These are phyloP conservation scores for Branchinecta sandiegonensis DNA, from an alignment of 2,888 invertebrate genomes.

Conservation along the genomic window DNA sequence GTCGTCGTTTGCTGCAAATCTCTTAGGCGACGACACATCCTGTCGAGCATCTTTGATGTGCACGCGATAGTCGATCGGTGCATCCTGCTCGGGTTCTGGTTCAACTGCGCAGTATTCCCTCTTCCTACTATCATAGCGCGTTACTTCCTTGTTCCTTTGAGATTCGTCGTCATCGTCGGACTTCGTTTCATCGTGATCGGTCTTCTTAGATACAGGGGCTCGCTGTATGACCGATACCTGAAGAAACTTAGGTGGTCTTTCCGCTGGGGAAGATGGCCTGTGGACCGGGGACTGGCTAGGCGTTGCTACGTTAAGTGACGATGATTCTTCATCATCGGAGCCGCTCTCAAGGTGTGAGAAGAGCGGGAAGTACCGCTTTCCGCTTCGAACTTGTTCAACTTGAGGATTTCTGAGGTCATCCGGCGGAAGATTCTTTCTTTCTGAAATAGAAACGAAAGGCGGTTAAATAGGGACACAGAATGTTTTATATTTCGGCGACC, in stretches of 20 bases:
- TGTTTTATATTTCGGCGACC: too few species aligned
- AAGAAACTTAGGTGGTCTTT: constrained; percentile 29
- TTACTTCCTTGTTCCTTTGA: constrained; percentile 8
- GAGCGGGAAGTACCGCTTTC: constrained; percentile 22
- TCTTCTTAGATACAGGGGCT: constrained; percentile 42
- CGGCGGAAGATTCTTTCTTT: constrained; percentile 2
- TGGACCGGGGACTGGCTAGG: not conserved
- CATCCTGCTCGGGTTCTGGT: constrained; percentile 53
- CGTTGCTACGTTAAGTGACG: not conserved
- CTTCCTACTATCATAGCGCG: not conserved
- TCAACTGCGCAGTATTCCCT: constrained; percentile 18
- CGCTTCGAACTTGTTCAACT: constrained; percentile 16
- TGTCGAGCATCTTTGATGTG: constrained; percentile 26
- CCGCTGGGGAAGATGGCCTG: not conserved
- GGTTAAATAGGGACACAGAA: too few species aligned
- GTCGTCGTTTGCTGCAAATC: constrained; percentile 25
- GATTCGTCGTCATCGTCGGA: constrained; percentile 8
- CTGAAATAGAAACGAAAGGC: not conserved
- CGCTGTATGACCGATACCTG: constrained; percentile 64
- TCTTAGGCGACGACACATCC: constrained; percentile 27
- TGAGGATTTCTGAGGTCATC: constrained; percentile 5
- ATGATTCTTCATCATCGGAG: constrained; percentile 17
- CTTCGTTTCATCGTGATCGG: constrained; percentile 33
- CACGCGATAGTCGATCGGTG: constrained; percentile 75
- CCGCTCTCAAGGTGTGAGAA: constrained; percentile 21